Evolutionary conservation across 2,113 vertebrate species (phyloP).

Genomic region (Leptobrachium leishanense): DNA sequence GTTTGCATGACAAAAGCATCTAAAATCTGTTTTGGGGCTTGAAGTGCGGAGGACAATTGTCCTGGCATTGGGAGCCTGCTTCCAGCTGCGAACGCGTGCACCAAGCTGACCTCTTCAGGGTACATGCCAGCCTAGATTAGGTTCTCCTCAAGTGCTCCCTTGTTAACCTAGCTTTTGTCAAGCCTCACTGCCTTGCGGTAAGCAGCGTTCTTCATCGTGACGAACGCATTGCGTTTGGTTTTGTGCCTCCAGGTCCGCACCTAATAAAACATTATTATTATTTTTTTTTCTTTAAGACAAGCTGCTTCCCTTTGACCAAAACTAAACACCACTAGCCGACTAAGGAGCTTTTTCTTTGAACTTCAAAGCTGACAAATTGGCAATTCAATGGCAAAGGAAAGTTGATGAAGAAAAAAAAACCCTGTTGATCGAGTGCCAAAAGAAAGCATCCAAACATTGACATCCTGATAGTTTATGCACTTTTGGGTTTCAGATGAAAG

Average conservation of each 20-base stretch:
- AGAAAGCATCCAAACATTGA: no score
- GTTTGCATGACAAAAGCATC: slow-evolving; percentile 56
- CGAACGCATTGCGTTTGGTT: slow-evolving; percentile 13
- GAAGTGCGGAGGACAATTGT: slow-evolving; percentile 64
- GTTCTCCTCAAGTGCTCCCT: slow-evolving; percentile 64
- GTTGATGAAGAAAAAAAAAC: background rate
- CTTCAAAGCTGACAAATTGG: background rate
- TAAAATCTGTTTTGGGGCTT: slow-evolving; percentile 62
- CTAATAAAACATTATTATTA: background rate
- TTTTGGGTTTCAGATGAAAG: no score
- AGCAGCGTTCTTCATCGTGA: slow-evolving; percentile 59
- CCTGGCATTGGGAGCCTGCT: slow-evolving; percentile 63
- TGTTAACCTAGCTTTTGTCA: slow-evolving; percentile 62
- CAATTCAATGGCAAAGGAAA: background rate
- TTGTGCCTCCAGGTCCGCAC: background rate
- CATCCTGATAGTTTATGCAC: no score
- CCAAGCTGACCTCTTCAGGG: slow-evolving; percentile 66
- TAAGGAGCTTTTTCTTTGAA: slow-evolving; percentile 19
- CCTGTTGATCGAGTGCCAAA: no score
- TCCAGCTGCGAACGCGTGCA: slow-evolving; percentile 70
- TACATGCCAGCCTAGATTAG: slow-evolving; percentile 67
- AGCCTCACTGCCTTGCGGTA: slow-evolving; percentile 54
- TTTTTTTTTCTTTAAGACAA: background rate
- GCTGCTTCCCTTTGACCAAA: slow-evolving; percentile 24
- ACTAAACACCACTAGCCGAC: slow-evolving; percentile 13